phyloP scores from a whole-genome alignment of 1,140 invertebrate species.

The Eciton burchellii region DNA sequence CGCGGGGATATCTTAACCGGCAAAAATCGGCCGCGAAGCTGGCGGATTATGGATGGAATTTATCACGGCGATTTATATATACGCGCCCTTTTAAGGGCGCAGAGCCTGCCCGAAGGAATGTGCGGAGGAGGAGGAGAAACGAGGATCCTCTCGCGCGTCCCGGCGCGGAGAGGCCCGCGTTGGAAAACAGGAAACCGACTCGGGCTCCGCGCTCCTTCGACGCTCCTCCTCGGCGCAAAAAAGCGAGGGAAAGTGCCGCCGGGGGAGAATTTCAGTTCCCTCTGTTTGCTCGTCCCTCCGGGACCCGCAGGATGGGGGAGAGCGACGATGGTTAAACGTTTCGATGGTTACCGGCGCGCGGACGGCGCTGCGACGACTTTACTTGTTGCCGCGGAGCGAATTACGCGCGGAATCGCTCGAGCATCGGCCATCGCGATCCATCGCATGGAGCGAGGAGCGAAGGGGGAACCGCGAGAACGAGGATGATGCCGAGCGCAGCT shows the following conservation, averaged over 20 bases:
- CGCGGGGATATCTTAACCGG: background rate
- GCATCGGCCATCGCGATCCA: too few relatives aligned
- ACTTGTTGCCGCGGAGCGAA: slow-evolving; percentile 1
- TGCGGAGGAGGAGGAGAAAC: slow-evolving; percentile 35
- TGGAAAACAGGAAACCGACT: slow-evolving; percentile 56
- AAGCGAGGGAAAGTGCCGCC: slow-evolving; percentile 36
- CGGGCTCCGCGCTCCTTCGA: slow-evolving; percentile 49
- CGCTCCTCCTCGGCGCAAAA: slow-evolving; percentile 35
- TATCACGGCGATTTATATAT: slow-evolving; percentile 58
- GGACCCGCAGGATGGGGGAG: slow-evolving; percentile 27
- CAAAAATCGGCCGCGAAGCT: slow-evolving; percentile 38
- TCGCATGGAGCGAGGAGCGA: too few relatives aligned
- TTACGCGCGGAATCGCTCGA: too few relatives aligned
- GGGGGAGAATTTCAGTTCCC: slow-evolving; percentile 48
- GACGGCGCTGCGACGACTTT: slow-evolving; percentile 10
- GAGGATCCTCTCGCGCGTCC: slow-evolving; percentile 26
- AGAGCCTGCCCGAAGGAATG: slow-evolving; percentile 41
- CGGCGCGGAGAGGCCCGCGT: slow-evolving; percentile 38
- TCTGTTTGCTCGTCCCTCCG: slow-evolving; percentile 54
- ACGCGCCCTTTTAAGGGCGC: slow-evolving; percentile 41
- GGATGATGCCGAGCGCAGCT: too few relatives aligned
- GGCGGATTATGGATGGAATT: slow-evolving; percentile 49
- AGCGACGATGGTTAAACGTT: slow-evolving; percentile 55
- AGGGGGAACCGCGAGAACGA: too few relatives aligned
- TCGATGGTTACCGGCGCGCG: slow-evolving; percentile 29